phyloP scores from a whole-genome alignment of 2,888 invertebrate genomes.

The Arenicola marina region DNA sequence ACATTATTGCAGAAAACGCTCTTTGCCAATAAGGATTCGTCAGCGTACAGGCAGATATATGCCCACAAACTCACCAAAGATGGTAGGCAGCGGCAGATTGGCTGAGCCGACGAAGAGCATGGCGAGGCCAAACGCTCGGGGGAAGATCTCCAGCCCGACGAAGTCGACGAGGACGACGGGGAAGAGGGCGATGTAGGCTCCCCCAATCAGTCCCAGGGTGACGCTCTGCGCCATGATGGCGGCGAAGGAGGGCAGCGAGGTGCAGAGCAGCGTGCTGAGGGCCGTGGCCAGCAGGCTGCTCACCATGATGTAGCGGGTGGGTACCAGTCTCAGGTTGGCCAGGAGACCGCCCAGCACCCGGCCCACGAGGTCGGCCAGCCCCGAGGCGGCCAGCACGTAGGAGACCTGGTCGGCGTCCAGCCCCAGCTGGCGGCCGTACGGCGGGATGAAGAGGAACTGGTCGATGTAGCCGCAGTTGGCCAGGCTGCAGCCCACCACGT shows the following conservation, averaged over 20 bases:
- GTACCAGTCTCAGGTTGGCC: constrained; percentile 3
- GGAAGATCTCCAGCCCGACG: constrained; percentile 18
- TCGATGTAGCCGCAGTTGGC: constrained; percentile 8
- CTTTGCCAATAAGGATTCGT: no score
- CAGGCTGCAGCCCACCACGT: neutral
- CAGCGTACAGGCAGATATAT: no score
- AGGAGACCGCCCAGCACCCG: constrained; percentile 11
- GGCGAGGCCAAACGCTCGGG: constrained; percentile 17
- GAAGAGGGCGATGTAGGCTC: constrained; percentile 20
- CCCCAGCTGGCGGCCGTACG: neutral
- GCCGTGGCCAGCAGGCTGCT: neutral
- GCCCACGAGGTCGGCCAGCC: constrained; percentile 9
- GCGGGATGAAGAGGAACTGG: constrained; percentile 4
- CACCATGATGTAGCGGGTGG: neutral
- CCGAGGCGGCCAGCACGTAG: constrained; percentile 3
- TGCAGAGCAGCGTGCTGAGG: neutral
- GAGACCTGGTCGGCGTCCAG: neutral
- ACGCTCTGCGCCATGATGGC: neutral
- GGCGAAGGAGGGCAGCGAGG: neutral
- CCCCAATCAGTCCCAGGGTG: constrained; percentile 15
- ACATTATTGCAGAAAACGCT: no score
- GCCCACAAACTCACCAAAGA: constrained; percentile 29
- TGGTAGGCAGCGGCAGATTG: constrained; percentile 17
- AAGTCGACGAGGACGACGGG: constrained; percentile 24
- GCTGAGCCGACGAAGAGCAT: constrained; percentile 24